Base-by-base conservation (phyloP, 2,888 invertebrate genomes). In the Gnatocerus cornutus region DNA sequence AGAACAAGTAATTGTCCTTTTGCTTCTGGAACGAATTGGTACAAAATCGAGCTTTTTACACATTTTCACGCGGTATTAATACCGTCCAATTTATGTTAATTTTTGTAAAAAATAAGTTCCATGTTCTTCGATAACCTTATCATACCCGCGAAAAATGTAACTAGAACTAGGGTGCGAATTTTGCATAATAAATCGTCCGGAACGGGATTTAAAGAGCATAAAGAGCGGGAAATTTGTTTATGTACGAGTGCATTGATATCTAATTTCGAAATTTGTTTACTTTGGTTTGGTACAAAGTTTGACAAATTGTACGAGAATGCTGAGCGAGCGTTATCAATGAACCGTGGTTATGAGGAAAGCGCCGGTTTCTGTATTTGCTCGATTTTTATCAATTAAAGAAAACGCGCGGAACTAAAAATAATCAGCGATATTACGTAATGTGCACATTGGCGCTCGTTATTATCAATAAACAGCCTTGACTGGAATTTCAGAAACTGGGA, bases 401-500 rank as follows among this genome's bases (percentile, higher is more conserved):
- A 56, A 12, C 41, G 14, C n/a, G 43, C 53, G 33, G 14, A 30
- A 14, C 46, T 61, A 48, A 37, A 50, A 63, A 53, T 53, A 63
- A 53, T 52, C 52, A 63, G 39, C 43, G 53, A 30, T 43, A 62
- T 62, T 48, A 50, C 62, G 50, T 62, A 62, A 62, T 29, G 37
- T 27, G 16, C 52, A 37, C 33, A 33, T 50, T 62, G 62, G 62
- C 62, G 62, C 62, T 46, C 13, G 27, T 50, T 62, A 39, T 50
- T n/a, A 7, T 33, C 7, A n/a, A 21, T 21, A 21, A 21, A 21
- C 4, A 21, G 21, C 4, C 21, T 21, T 21, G 21, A 3, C 21
- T 21, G 4, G 21, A 21, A 21, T 21, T 21, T 21, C 4, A 21
- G 21, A 4, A 21, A 21, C 21, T 4, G 21, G 4, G n/a, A n/a